Percentiles rank a stretch among this genome's conserved stretches.
Conservation (phyloP, 2,888 invertebrate species). For the Lasius platythorax region DNA sequence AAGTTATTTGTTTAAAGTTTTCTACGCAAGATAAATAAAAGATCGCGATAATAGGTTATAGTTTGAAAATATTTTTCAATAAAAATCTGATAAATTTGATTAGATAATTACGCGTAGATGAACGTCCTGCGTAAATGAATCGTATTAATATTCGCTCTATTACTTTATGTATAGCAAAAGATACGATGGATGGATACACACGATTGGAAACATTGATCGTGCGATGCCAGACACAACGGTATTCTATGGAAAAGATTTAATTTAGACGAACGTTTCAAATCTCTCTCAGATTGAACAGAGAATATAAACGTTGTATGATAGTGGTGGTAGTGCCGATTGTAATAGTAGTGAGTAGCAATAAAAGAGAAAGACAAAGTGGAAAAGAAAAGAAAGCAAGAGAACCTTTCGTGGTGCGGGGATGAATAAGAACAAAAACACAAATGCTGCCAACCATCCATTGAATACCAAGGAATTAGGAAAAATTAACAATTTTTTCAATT, state of each 20-base stretch:
- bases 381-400: background rate
- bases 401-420: background rate
- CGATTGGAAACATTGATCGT: slow-evolving; percentile 61
- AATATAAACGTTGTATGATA: slow-evolving; percentile 48
- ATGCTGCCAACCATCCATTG: background rate
- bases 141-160: slow-evolving; percentile 38
- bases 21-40: background rate
- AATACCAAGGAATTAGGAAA: background rate
- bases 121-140: background rate
- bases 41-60: background rate
- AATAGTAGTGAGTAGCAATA: slow-evolving; percentile 23
- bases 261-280: slow-evolving; percentile 71
- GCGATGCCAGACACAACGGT: slow-evolving; percentile 56
- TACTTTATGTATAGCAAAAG: slow-evolving; percentile 10
- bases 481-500: slow-evolving; percentile 15
- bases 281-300: slow-evolving; percentile 57
- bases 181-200: slow-evolving; percentile 49
- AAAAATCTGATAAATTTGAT: background rate
- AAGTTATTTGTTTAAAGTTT: background rate
- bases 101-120: background rate
- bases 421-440: slow-evolving; percentile 18
- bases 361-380: slow-evolving; percentile 18
- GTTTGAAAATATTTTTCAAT: background rate
- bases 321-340: slow-evolving; percentile 17
- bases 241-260: slow-evolving; percentile 65